Evolutionary conservation across 2,888 invertebrate species (phyloP).

Genomic region (Volucella inanis): DNA sequence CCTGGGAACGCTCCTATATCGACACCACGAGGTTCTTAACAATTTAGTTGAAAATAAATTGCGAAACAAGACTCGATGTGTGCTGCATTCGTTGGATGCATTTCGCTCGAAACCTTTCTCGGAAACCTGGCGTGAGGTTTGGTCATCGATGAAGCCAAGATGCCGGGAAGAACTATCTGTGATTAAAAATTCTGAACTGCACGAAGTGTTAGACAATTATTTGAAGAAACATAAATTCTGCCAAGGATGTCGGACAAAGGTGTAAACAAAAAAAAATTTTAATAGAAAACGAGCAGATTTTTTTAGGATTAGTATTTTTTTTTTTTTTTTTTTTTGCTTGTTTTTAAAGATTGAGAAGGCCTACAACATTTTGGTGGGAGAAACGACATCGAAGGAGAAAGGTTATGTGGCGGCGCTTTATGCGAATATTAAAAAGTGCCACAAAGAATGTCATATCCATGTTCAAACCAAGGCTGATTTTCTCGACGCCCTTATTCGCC

Average conservation of each 20-base stretch:
- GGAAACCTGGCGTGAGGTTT: constrained; percentile 91
- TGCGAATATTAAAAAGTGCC: constrained; percentile 93
- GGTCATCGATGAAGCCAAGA: constrained; percentile 92
- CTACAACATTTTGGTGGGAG: constrained; percentile 93
- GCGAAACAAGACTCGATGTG: constrained; percentile 94
- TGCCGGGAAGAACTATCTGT: constrained; percentile 93
- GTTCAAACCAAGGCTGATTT: constrained; percentile 94
- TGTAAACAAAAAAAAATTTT: constrained; percentile 81
- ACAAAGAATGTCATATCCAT: constrained; percentile 92
- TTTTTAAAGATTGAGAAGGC: constrained; percentile 90
- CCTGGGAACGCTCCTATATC: constrained; percentile 92
- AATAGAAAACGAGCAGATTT: background rate
- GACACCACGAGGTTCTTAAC: constrained; percentile 91
- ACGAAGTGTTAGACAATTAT: constrained; percentile 94
- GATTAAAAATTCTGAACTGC: constrained; percentile 92
- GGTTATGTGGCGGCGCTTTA: constrained; percentile 94
- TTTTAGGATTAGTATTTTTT: background rate
- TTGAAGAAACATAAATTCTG: constrained; percentile 97
- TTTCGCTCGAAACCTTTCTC: constrained; percentile 89
- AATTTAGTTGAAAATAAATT: constrained; percentile 91
- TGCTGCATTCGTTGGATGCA: constrained; percentile 94
- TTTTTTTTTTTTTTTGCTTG: too few relatives aligned
- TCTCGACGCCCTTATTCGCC: constrained; percentile 92
- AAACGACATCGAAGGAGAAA: constrained; percentile 93
- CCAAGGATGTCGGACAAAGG: constrained; percentile 96